Base-by-base conservation (phyloP, 2,113 vertebrate genomes). In the Sorex araneus region DNA sequence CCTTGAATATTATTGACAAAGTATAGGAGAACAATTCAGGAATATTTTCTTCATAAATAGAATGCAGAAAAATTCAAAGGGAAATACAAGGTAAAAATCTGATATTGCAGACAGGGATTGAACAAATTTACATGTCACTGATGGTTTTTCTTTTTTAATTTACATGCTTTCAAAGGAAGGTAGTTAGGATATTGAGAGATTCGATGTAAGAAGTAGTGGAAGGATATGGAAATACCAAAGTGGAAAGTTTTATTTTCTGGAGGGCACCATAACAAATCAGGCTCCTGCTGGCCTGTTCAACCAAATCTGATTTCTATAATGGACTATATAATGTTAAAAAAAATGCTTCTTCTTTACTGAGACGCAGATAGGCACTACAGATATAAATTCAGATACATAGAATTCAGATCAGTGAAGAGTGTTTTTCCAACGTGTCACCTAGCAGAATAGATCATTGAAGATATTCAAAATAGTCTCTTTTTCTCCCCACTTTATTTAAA, bases 361-460 rank as follows among this genome's bases (percentile, higher is more conserved):
- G 63, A 69, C 25, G 82, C 36, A 67, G 74, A 21, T 23, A 2
- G 34, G 8, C 28, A 32, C 45, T 63, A 13, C 43, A 80, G 36
- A 18, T 83, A 45, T 69, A 43, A 82, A 45, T 85, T 77, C 21
- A 67, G 45, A 76, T 43, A 40, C 19, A 30, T 50, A 23, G 28
- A 71, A 75, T 84, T 91, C 60, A 66, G 43, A 57, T 36, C 32
- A 40, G 7, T 23, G 13, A 60, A 43, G 84, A 80, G 11, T 15
- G 66, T 23, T 84, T 93, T 91, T 93, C 67, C 45, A 63, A 79
- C 63, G 34, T 67, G 19, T 86, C 47, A 43, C 60, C 54, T 8
- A 67, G 7, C 23, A 70, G 43, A 36, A 13, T 73, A 60, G 27
- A 43, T 87, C 84, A 54, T 47, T 88, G 76, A 91, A 86, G 18